Evolutionary conservation across 2,888 invertebrate species (phyloP).

Genomic region (Nephrocerus scutellatus): DNA sequence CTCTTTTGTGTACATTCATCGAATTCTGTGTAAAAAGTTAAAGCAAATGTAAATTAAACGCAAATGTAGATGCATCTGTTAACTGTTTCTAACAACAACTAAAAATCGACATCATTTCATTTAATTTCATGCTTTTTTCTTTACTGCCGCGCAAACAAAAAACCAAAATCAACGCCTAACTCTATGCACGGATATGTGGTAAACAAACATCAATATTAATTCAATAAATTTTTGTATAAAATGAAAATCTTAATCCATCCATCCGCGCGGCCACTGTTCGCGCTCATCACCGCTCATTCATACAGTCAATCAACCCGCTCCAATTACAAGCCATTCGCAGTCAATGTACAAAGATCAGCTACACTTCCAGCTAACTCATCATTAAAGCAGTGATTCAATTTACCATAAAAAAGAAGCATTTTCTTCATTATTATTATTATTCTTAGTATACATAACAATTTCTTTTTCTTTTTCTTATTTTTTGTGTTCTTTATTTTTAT

Average conservation of each 20-base stretch:
- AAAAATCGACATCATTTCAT: conserved; percentile 14
- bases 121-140: conserved; percentile 23
- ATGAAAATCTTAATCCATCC: conserved; percentile 11
- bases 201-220: too few species aligned
- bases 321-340: conserved; percentile 48
- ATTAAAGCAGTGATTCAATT: conserved; percentile 49
- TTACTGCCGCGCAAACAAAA: conserved; percentile 15
- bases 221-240: conserved; percentile 15
- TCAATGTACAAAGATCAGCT: conserved; percentile 70
- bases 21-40: too few species aligned
- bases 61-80: too few species aligned
- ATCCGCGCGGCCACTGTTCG: conserved; percentile 9
- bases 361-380: conserved; percentile 82
- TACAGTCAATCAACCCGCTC: conserved; percentile 48
- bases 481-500: too few species aligned
- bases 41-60: too few species aligned
- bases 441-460: too few species aligned
- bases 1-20: too few species aligned
- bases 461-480: too few species aligned
- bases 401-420: too few species aligned
- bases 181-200: conserved; percentile 19
- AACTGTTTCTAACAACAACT: too few species aligned
- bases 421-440: too few species aligned
- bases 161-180: too few species aligned
- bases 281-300: conserved; percentile 11